Percentiles rank a stretch among this genome's conserved stretches.
These are phyloP conservation scores for Vicugna pacos DNA, from an alignment of 2,113 vertebrate species.

Conservation along the genomic window DNA sequence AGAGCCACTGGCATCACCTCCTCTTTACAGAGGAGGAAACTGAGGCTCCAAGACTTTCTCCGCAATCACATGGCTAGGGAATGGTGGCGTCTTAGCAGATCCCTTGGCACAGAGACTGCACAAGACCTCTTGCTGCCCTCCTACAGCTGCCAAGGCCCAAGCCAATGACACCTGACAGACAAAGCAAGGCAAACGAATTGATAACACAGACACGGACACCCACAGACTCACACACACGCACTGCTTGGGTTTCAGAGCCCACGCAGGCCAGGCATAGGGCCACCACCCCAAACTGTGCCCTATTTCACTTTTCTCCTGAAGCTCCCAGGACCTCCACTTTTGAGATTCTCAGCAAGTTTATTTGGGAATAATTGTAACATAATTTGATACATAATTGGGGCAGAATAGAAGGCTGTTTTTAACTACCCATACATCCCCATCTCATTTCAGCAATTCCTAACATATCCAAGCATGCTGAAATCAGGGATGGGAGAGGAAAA, in stretches of 20 bases:
- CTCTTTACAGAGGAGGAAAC: background rate
- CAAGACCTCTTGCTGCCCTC: background rate
- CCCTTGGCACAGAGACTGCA: background rate
- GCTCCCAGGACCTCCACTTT: slow-evolving; percentile 68
- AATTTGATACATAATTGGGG: slow-evolving; percentile 88
- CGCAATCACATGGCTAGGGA: background rate
- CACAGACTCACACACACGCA: background rate
- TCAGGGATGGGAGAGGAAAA: slow-evolving; percentile 86
- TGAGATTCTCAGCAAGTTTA: slow-evolving; percentile 84
- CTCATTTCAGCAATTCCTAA: slow-evolving; percentile 91
- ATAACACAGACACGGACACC: background rate
- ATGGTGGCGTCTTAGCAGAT: background rate
- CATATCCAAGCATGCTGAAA: slow-evolving; percentile 87
- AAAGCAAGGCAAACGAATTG: background rate
- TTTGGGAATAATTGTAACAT: slow-evolving; percentile 87
- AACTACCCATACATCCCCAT: slow-evolving; percentile 88
- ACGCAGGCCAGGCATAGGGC: background rate
- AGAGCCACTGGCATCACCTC: too few relatives aligned
- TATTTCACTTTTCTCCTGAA: slow-evolving; percentile 55
- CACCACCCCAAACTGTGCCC: slow-evolving; percentile 45
- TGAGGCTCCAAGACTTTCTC: background rate
- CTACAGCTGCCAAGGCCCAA: background rate
- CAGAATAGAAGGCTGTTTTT: slow-evolving; percentile 88
- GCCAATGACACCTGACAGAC: background rate
- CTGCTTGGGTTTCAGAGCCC: background rate